Evolutionary conservation across 2,113 vertebrate genomes (phyloP), one percentile per base, ranked within the genome.

Genomic region (Cariama cristata): DNA sequence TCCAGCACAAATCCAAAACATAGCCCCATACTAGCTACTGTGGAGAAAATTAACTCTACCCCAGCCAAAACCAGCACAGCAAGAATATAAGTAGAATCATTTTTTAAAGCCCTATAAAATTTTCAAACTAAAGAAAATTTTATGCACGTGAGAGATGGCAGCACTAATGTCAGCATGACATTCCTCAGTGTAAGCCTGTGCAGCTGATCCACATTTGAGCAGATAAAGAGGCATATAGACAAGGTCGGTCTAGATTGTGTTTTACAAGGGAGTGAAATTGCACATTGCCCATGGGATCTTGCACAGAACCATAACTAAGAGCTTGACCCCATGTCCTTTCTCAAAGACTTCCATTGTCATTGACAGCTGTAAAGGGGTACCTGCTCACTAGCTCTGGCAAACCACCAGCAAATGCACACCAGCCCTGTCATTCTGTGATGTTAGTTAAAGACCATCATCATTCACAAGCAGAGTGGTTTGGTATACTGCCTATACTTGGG

Each of bases 211-310:
- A 90, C 58, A 44, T 44, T 47, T 55, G 20, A 85, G 40, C 15
- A 72, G 50, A 38, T 72, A 12, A 59, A 79, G 26, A 67, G 5
- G 17, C 13, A 23, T 52, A 55, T 4, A 63, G 20, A 12, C 7
- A 52, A 56, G 9, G 20, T 15, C 33, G 42, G 5, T 24, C 21
- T 72, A 11, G 11, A n/a, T 71, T 30, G 24, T 21, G 7, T 50
- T 93, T 84, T 58, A 5, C 9, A 58, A 73, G 66, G 15, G 30
- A 45, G 2, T 35, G 19, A 90, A 76, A 66, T 8, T 45, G 12
- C 5, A 18, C 1, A 0, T 24, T 53, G 13, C 5, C 16, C 5
- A 3, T 6, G 8, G 8, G 12, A 73, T 53, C 45, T 76, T 28
- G 6, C 23, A 77, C 16, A 77, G 55, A 91, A 18, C 11, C 4